Evolutionary conservation across 2,888 invertebrate species (phyloP).

Genomic region (Resseliella maxima): DNA sequence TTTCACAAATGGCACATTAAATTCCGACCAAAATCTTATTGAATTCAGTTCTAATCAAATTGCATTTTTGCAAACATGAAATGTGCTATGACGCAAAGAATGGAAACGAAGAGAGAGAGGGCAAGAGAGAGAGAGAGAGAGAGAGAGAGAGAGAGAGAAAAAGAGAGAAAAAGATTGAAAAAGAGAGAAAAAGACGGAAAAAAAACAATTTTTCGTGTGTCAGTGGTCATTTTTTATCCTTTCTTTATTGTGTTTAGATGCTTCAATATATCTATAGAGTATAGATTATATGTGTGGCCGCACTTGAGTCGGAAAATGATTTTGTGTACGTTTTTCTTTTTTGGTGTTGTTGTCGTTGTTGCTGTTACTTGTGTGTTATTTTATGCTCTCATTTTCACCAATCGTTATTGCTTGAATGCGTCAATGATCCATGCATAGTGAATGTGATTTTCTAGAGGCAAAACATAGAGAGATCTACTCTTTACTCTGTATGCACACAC

Average conservation of each 20-base stretch:
- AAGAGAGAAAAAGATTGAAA: too few species aligned
- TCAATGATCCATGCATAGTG: slow-evolving; percentile 30
- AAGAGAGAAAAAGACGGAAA: neutral
- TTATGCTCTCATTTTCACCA: slow-evolving; percentile 23
- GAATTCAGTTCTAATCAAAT: neutral
- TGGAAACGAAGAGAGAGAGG: too few species aligned
- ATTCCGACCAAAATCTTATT: neutral
- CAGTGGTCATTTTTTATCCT: slow-evolving; percentile 24
- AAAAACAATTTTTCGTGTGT: neutral
- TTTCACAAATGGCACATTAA: neutral
- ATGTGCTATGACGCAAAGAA: too few species aligned
- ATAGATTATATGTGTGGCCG: neutral
- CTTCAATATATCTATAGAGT: neutral
- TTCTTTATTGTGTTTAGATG: neutral
- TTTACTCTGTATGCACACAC: too few species aligned
- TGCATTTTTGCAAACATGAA: too few species aligned
- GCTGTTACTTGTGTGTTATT: neutral
- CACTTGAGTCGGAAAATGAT: neutral
- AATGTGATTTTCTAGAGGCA: neutral
- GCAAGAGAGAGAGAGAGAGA: too few species aligned
- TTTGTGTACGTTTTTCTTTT: neutral
- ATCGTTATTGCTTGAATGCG: slow-evolving; percentile 51
- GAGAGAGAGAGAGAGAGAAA: too few species aligned
- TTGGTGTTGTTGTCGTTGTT: neutral
- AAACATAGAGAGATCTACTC: too few species aligned